Evolutionary conservation across 64 coral and sea anemone genomes (phyloP).

Genomic region (Montipora cactus): DNA sequence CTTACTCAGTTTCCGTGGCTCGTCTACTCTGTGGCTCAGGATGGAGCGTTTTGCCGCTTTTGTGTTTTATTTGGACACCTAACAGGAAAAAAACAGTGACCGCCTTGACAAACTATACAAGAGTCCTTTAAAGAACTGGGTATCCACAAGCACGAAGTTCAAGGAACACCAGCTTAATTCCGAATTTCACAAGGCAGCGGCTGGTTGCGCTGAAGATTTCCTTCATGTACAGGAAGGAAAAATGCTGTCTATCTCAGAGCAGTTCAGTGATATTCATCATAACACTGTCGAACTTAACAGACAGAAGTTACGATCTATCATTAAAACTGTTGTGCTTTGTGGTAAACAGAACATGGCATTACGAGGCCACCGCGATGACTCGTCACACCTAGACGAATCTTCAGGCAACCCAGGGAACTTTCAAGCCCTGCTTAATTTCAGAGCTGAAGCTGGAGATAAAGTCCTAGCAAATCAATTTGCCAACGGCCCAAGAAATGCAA

Average conservation of each 20-base stretch:
- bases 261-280: constrained; percentile 75
- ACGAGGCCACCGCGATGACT: constrained; percentile 76
- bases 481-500: constrained; percentile 72
- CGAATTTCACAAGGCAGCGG: constrained; percentile 81
- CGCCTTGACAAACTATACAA: constrained; percentile 80
- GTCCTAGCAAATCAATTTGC: constrained; percentile 77
- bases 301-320: constrained; percentile 87
- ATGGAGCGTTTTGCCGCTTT: constrained; percentile 84
- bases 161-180: constrained; percentile 83
- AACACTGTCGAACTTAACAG: constrained; percentile 84
- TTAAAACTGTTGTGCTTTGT: constrained; percentile 86
- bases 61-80: constrained; percentile 85
- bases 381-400: constrained; percentile 83
- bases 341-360: constrained; percentile 85
- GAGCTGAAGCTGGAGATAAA: constrained; percentile 80
- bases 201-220: constrained; percentile 81
- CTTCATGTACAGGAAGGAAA: constrained; percentile 78
- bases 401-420: constrained; percentile 62
- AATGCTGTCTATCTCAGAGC: constrained; percentile 78
- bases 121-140: constrained; percentile 88
- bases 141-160: constrained; percentile 82
- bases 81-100: constrained; percentile 81
- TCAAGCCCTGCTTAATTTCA: constrained; percentile 77
- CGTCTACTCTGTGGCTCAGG: constrained; percentile 74
- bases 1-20: constrained; percentile 83